Base-by-base conservation (phyloP, 2,113 vertebrate genomes). In the Columba livia region DNA sequence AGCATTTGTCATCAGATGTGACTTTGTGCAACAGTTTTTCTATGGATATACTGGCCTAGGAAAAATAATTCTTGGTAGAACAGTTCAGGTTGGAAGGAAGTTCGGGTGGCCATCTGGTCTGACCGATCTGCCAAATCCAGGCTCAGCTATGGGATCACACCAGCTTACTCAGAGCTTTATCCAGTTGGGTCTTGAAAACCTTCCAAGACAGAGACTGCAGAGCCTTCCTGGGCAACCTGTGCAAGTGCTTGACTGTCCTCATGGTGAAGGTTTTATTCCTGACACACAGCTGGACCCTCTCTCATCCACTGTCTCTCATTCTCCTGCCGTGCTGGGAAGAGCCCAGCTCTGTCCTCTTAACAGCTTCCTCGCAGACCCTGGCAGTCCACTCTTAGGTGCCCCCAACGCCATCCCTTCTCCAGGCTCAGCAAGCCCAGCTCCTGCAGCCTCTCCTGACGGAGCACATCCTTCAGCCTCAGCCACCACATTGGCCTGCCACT, bases 281-380 rank as follows among this genome's bases (percentile, higher is more conserved):
- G 28, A 73, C 3, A 1, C 0, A 3, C 3, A 0, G 28, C 17
- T 61, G 19, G 10, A 47, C 36, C 2, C 6, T 73, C 7, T 51
- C 11, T 51, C 56, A 12, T 44, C 31, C 8, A 0, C 47, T 40
- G 12, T 74, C 10, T 70, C 15, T 79, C 17, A 6, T 92, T 16
- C n/a, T 75, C 42, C 42, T 44, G 16, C 42, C 19, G 0, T 15
- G n/a, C 11, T 70, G 60, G 51, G 47, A 92, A 62, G 28, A 86
- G 24, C 34, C 10, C 18, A 85, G 15, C 34, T 72, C 58, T n/a
- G 9, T 48, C 34, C 6, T 77, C 40, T 72, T 36, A 15, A 48
- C 28, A 50, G 15, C 54, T 83, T 90, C 56, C 28, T 62, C 15
- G 3, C 2, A 80, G 64, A 69, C 6, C 13, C 38, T 83, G 36